Base-by-base conservation (phyloP, 2,797 vertebrate species). In the Mormyrus proboscirostris region DNA sequence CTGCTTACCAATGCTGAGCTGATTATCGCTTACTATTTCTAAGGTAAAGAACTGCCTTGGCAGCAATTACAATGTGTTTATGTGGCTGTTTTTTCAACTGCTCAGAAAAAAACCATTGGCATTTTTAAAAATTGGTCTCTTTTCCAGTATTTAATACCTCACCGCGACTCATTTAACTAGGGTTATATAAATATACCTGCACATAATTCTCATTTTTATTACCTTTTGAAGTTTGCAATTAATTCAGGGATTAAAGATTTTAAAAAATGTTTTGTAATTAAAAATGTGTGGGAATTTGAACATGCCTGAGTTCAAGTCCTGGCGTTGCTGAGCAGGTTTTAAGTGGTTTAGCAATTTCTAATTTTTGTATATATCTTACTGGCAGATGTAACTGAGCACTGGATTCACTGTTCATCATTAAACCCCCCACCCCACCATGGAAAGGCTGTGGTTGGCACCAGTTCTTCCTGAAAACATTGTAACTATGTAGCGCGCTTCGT, bases 71-170 rank as follows among this genome's bases (percentile, higher is more conserved):
- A 57, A 53, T 86, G 85, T 41, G n/a, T 90, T 90, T 91, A 89
- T 90, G 83, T 90, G 82, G 89, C 90, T 90, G 90, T 91, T 91
- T 89, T 89, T 53, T 89, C 89, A 62, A 89, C 59, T 55, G 87
- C 84, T 88, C 29, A 85, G 83, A 88, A 47, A 47, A 38, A 38
- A 90, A 88, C 7, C 22, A 51, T 69, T 86, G 57, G 93, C 62
- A 92, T 88, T 91, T 94, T 95, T 93, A 86, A 51, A 93, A 53
- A 94, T 87, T 90, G 94, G 94, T 50, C 50, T 86, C 76, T 65
- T 95, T 94, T 87, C 25, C 51, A 55, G 82, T 87, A 49, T 84
- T 69, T 85, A 90, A 53, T 88, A 82, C 86, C 89, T 49, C 88
- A 62, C 44, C 59, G 57, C 49, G 65, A 33, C 69, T 87, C 76